Conservation (phyloP, 2,113 vertebrate genomes). For the Heloderma charlesbogerti region DNA sequence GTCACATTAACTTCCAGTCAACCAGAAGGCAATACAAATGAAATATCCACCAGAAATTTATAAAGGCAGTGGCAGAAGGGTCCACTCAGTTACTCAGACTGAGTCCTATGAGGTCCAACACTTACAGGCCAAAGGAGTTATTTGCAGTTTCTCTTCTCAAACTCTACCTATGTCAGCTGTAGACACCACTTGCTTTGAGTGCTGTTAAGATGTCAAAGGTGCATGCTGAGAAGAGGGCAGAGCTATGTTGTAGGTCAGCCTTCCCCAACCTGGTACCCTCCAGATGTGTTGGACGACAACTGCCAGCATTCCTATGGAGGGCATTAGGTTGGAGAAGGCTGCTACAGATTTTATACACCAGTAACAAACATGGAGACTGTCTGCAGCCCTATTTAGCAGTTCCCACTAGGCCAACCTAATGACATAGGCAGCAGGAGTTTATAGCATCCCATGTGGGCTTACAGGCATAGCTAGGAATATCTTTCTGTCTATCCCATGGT, state of each 20-base stretch:
- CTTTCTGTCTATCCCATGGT: neutral
- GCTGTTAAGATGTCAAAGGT: neutral
- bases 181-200: neutral
- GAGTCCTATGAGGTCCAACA: neutral
- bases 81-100: neutral
- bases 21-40: neutral
- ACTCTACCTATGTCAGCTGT: neutral
- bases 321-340: too few relatives aligned
- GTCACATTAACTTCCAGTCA: neutral
- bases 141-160: neutral
- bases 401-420: neutral
- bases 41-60: neutral
- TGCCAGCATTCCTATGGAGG: too few relatives aligned
- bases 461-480: neutral
- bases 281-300: too few relatives aligned
- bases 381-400: neutral
- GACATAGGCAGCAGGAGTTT: neutral
- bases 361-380: neutral
- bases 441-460: neutral
- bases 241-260: neutral
- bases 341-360: too few relatives aligned
- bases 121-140: too few relatives aligned
- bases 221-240: neutral
- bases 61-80: neutral
- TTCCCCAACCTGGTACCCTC: too few relatives aligned